Evolutionary conservation across 2,797 vertebrate genomes (phyloP).

Genomic region (Gobionotothen gibberifrons): DNA sequence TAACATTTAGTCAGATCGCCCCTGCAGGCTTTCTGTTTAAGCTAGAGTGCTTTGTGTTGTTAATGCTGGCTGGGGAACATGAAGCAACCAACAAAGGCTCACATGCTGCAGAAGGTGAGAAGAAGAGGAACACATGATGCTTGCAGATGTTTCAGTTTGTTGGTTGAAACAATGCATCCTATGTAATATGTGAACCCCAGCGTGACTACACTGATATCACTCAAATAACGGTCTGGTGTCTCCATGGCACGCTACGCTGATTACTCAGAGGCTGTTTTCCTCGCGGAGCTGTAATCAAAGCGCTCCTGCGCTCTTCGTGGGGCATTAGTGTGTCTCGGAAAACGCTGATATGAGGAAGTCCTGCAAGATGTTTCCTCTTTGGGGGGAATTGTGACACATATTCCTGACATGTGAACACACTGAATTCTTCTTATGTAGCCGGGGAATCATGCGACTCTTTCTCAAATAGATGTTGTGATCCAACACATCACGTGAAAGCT

Average conservation of each 20-base stretch:
- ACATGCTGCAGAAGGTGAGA: not conserved
- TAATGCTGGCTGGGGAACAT: too few species aligned
- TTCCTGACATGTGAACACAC: constrained; percentile 19
- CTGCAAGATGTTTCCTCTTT: constrained; percentile 79
- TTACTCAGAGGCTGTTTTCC: constrained; percentile 27
- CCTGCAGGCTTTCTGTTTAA: too few species aligned
- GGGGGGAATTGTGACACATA: constrained; percentile 43
- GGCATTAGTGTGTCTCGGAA: constrained; percentile 48
- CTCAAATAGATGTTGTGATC: constrained; percentile 14
- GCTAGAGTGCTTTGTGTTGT: not conserved
- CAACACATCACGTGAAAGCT: constrained; percentile 10
- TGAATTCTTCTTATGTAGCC: constrained; percentile 46
- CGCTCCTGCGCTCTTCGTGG: constrained; percentile 30
- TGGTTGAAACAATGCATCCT: not conserved
- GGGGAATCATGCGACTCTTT: constrained; percentile 24
- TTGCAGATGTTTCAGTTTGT: not conserved
- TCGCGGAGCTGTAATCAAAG: constrained; percentile 12
- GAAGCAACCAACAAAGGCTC: not conserved
- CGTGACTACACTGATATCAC: not conserved
- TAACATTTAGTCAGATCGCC: too few species aligned
- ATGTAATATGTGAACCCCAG: not conserved
- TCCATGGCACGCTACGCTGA: constrained; percentile 2
- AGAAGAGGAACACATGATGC: not conserved
- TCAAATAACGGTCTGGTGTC: not conserved
- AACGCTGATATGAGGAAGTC: constrained; percentile 71